Evolutionary conservation across 2,797 vertebrate genomes (phyloP), one percentile per base, ranked within the genome.

Genomic region (Darevskia nairensis): DNA sequence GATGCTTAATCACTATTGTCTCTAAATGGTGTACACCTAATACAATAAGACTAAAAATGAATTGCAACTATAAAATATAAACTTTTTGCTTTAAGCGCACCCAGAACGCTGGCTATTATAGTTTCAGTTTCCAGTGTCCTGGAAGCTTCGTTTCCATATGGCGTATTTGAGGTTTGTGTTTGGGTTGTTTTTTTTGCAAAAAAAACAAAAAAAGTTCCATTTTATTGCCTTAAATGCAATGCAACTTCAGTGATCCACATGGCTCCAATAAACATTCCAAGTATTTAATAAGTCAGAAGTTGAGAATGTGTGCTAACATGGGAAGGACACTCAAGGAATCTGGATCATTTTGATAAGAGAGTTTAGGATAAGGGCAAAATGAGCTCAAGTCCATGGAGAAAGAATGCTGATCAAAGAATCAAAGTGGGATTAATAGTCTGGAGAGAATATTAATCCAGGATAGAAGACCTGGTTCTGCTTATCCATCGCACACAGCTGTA

Each of bases 371-470:
- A 83, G 2, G 8, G 72, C 61, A 86, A 74, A 66, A 86, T 4
- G n/a, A 86, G 41, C 80, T 66, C 81, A 83, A 19, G 55, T 55
- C 78, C 80, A 35, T 80, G 77, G 77, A 80, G 69, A 69, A 68
- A 74, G 78, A 41, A 77, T 88, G 61, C 75, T 72, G 50, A 55
- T 55, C 50, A 55, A n/a, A 85, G 3, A 75, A 78, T 50, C 59
- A 19, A 87, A 55, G 29, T 23, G 41, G 46, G 46, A 75, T 84
- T 75, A 87, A 71, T 17, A 44, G 44, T 79, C 59, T 76, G 32
- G 46, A 80, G 59, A 75, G 69, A 75, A 75, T 68, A 66, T 78
- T 78, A 77, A 78, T 83, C 61, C 64, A 77, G 27, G 61, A 55
- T 66, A 84, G 23, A 84, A 80, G n/a, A 32, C 6, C 69, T 85